These are phyloP conservation scores for Nasua narica DNA, from an alignment of 2,797 vertebrate genomes.

Conservation along the genomic window DNA sequence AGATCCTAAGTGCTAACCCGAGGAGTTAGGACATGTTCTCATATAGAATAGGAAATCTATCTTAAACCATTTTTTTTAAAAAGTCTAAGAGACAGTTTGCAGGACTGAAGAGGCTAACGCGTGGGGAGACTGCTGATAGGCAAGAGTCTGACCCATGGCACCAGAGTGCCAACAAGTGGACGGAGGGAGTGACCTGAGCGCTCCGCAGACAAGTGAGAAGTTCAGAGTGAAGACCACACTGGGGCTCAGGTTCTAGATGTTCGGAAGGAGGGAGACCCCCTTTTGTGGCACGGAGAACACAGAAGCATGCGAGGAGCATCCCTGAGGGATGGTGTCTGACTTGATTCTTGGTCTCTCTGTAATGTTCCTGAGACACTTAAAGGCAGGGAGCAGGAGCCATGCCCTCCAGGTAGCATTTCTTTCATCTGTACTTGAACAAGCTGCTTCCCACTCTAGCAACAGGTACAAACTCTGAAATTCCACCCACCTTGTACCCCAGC, in stretches of 20 bases:
- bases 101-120: not conserved
- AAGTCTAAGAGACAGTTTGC: not conserved
- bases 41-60: not conserved
- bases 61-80: not conserved
- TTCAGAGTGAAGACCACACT: not conserved
- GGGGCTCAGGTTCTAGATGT: not conserved
- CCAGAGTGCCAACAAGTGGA: too few relatives aligned
- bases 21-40: not conserved
- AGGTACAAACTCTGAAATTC: not conserved
- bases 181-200: not conserved
- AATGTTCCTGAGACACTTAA: not conserved
- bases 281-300: not conserved
- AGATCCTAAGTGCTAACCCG: not conserved
- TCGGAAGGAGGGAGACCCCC: not conserved
- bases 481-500: not conserved
- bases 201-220: not conserved
- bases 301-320: not conserved
- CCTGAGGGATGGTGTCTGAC: too few relatives aligned
- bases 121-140: not conserved
- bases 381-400: not conserved
- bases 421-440: not conserved
- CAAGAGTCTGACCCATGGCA: not conserved
- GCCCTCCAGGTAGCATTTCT: not conserved
- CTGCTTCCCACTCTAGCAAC: not conserved
- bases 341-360: not conserved